These are phyloP conservation scores for Acanthiza pusilla DNA, from an alignment of 2,797 vertebrate species.

Conservation along the genomic window DNA sequence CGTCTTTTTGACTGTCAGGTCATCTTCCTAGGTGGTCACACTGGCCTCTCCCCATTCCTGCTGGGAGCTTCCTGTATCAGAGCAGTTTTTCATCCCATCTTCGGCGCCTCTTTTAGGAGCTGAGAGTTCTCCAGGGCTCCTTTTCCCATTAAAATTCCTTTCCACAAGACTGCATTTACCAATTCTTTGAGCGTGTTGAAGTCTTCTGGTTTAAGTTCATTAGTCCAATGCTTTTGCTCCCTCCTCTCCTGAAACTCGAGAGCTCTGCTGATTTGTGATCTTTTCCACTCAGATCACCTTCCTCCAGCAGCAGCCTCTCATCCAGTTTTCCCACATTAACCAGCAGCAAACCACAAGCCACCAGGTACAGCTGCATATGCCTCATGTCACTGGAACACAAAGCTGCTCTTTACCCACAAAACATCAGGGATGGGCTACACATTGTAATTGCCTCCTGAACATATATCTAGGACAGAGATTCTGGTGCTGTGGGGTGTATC, in stretches of 20 bases:
- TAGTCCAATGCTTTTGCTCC: neutral
- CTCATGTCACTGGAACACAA: neutral
- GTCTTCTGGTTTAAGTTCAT: slow-evolving; percentile 42
- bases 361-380: neutral
- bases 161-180: slow-evolving; percentile 67
- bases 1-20: neutral
- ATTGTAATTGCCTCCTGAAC: neutral
- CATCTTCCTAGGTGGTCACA: neutral
- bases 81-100: neutral
- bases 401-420: neutral
- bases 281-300: neutral
- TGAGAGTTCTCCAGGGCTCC: neutral
- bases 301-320: neutral
- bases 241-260: neutral
- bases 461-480: neutral
- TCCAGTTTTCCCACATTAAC: neutral
- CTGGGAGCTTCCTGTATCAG: neutral
- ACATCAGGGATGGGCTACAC: neutral
- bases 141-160: slow-evolving; percentile 69
- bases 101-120: neutral
- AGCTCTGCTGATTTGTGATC: neutral
- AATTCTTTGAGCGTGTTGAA: slow-evolving; percentile 22
- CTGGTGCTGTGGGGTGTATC: neutral
- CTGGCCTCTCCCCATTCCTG: neutral
- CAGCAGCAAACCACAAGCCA: neutral